Conservation (phyloP, 2,797 vertebrate genomes). For the Florisuga fusca region DNA sequence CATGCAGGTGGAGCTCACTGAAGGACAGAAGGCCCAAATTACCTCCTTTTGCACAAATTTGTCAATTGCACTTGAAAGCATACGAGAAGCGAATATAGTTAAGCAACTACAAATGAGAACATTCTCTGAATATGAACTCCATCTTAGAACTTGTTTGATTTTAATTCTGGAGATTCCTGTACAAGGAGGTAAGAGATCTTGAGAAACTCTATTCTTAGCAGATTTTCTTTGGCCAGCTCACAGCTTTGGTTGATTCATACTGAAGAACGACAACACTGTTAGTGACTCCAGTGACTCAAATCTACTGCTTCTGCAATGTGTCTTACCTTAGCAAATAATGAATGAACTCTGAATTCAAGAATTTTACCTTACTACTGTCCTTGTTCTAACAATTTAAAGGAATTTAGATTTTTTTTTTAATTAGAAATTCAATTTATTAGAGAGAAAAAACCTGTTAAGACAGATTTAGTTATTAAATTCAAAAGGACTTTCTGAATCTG, state of each 20-base stretch:
- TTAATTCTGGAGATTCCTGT: background rate
- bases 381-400: background rate
- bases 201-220: background rate
- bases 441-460: background rate
- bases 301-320: background rate
- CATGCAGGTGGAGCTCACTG: fast-evolving
- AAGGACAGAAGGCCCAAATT: background rate
- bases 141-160: background rate
- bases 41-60: background rate
- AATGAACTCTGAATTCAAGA: background rate
- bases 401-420: background rate
- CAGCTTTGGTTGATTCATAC: background rate
- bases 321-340: background rate
- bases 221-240: background rate
- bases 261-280: background rate
- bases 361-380: background rate
- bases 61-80: background rate
- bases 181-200: background rate
- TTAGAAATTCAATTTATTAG: background rate
- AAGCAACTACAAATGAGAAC: background rate
- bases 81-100: background rate
- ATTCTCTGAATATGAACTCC: background rate
- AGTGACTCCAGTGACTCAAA: background rate
- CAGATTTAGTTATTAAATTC: background rate
- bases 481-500: background rate